Evolutionary conservation across 2,797 vertebrate genomes (phyloP), one percentile per base, ranked within the genome.

Genomic region (Etheostoma perlongum): DNA sequence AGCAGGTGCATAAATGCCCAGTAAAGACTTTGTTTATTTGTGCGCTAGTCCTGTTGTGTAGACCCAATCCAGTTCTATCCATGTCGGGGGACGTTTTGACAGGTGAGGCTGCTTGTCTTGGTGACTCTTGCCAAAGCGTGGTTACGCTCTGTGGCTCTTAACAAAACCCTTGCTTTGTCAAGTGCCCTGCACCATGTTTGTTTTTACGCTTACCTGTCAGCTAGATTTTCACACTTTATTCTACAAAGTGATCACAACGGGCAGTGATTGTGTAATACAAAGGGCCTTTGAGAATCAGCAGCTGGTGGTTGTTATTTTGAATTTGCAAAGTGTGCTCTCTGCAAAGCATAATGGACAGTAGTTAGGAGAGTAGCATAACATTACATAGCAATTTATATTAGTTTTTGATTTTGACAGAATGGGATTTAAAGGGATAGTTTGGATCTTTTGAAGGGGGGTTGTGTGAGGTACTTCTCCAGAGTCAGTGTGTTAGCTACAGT

Each of bases 81-180:
- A 4, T 21, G 36, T 3, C 52, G n/a, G 46, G 83, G 78, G 85
- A 88, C 65, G 79, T 87, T 83, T 15, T 85, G 84, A 81, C 86
- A 89, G 83, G 79, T 81, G 85, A 81, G 79, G 55, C 49, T n/a
- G 70, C 74, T 81, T 59, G 76, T 53, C 74, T 61, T 3, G 4
- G 14, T 4, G 57, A 68, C 40, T 64, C 62, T 48, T 76, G 83
- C 77, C 78, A 74, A 75, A 61, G 40, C 59, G 13, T 0, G 2
- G 79, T 78, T 77, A 88, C 6, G 76, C 82, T 90, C 62, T 42
- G 44, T 79, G 86, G 16, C 19, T 27, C 44, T 30, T 13, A 67
- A 91, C 82, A 91, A 88, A 88, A 80, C 47, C 44, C 3, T 60
- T 1, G 52, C 81, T 70, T 27, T 19, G 42, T 60, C 48, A 8